Percentiles rank a stretch among this genome's conserved stretches.
Evolutionary conservation across 2,113 vertebrate species (phyloP).

Genomic region (Podiceps cristatus): DNA sequence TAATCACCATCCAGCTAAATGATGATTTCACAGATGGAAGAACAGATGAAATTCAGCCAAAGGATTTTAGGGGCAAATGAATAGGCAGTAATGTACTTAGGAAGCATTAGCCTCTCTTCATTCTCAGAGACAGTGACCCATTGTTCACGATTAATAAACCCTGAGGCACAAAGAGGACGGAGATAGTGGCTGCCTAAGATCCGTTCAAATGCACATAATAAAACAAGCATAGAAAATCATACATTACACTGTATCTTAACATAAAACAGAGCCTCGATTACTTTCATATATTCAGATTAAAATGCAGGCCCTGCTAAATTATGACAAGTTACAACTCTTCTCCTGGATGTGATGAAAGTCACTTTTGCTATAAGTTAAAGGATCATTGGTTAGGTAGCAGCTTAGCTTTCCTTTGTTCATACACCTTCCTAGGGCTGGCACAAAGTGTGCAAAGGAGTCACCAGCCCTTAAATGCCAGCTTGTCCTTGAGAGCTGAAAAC

Average conservation of each 20-base stretch:
- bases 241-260: not conserved
- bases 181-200: not conserved
- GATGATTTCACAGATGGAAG: slow-evolving; percentile 79
- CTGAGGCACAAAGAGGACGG: slow-evolving; percentile 26
- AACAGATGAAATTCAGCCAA: slow-evolving; percentile 77
- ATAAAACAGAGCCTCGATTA: not conserved
- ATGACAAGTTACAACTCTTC: not conserved
- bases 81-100: slow-evolving; percentile 68
- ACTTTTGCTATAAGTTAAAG: not conserved
- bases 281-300: not conserved
- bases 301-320: not conserved
- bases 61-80: slow-evolving; percentile 70
- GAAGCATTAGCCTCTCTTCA: slow-evolving; percentile 71
- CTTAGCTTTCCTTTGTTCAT: not conserved
- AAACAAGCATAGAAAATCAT: not conserved
- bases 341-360: not conserved
- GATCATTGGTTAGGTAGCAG: not conserved
- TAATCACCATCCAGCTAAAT: slow-evolving; percentile 75
- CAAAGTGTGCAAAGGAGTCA: not conserved
- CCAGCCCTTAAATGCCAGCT: not conserved
- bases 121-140: slow-evolving; percentile 55
- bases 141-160: slow-evolving; percentile 67
- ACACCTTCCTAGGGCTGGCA: not conserved
- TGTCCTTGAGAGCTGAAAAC: slow-evolving; percentile 2
- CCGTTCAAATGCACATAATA: not conserved